Base-by-base conservation (phyloP, 2,797 vertebrate genomes). In the Huso huso region DNA sequence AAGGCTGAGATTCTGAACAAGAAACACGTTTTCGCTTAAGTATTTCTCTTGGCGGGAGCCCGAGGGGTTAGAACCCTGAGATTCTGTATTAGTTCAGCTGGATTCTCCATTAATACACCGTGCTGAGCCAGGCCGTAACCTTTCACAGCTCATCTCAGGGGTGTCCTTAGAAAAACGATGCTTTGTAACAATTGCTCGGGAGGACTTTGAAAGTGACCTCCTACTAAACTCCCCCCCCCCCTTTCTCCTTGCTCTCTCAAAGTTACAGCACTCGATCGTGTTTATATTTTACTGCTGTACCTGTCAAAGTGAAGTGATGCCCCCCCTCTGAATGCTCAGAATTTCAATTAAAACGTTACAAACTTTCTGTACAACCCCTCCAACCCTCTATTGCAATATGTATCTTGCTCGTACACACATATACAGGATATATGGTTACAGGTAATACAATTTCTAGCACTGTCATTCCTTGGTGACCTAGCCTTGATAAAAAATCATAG, bases 181-280 rank as follows among this genome's bases (percentile, higher is more conserved):
- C 83, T 85, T 82, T 83, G 73, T 72, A 84, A 80, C 83, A 84
- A 81, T 83, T 84, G 78, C 82, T 79, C 70, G 83, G 81, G 83
- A 84, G 79, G 83, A 85, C 81, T 85, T 86, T 84, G 76, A 86
- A 79, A 74, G 83, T 86, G 83, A 87, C 87, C 87, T 87, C 82
- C 82, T 74, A 76, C 82, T 86, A 87, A 90, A 87, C 86, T 88
- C 61, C 81, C 80, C 79, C 77, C 74, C 68, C 69, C 64, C 67
- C 51, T 71, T 62, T 67, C 13, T 37, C 2, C 4, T 37, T 37
- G 4, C 15, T 18, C 15, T 18, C 15, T 62, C 13, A 62, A 62
- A 18, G 60, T 23, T 23, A 48, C 5, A 62, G 64, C 63, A 72
- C 70, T 75, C 61, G 59, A 73, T 74, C 72, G 65, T 70, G 71